Evolutionary conservation across 1,140 invertebrate species (phyloP).

Genomic region (Episyrphus balteatus): DNA sequence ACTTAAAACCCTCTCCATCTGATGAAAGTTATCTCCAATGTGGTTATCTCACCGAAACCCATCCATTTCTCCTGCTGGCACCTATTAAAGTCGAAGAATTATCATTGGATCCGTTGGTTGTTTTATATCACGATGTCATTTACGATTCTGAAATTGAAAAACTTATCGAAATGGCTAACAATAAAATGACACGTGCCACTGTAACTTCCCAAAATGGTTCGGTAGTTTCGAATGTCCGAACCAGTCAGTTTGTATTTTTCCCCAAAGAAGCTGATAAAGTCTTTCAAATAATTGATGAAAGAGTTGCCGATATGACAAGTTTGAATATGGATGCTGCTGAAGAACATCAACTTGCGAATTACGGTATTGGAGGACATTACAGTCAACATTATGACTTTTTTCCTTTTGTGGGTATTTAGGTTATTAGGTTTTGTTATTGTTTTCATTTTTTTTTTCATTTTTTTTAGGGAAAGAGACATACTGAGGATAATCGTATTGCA

Average conservation of each 20-base stretch:
- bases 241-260: constrained; percentile 94
- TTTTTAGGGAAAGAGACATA: neutral
- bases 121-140: constrained; percentile 82
- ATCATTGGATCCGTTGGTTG: constrained; percentile 69
- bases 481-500: constrained; percentile 25
- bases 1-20: constrained; percentile 42
- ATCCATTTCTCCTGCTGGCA: constrained; percentile 67
- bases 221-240: constrained; percentile 70
- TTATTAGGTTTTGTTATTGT: neutral
- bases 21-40: constrained; percentile 49
- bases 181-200: constrained; percentile 56
- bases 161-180: constrained; percentile 69
- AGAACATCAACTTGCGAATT: constrained; percentile 53
- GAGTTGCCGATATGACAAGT: constrained; percentile 69
- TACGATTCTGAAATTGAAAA: constrained; percentile 78
- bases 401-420: constrained; percentile 7
- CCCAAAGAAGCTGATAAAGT: constrained; percentile 52
- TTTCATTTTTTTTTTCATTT: neutral
- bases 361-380: constrained; percentile 63
- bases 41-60: constrained; percentile 59
- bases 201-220: constrained; percentile 70
- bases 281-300: constrained; percentile 60
- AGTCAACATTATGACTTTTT: constrained; percentile 54
- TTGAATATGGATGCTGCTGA: constrained; percentile 59
- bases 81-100: constrained; percentile 87